Evolutionary conservation across 2,888 invertebrate species (phyloP).

Genomic region (Gasteruption jaculator): DNA sequence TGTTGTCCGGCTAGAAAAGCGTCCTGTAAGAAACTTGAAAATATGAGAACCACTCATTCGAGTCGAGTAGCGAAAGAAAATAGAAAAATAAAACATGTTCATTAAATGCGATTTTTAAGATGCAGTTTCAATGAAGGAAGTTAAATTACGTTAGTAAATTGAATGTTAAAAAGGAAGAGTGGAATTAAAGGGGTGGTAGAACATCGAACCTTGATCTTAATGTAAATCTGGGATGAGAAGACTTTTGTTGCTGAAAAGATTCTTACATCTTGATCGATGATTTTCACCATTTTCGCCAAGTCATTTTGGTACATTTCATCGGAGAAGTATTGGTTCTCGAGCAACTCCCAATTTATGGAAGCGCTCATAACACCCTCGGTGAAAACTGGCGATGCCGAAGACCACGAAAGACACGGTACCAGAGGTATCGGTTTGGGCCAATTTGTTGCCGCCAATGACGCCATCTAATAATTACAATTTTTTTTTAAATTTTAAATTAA

Average conservation of each 20-base stretch:
- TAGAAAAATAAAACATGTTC: too few relatives aligned
- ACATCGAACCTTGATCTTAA: too few relatives aligned
- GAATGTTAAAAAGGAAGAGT: too few relatives aligned
- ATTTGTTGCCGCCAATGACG: conserved; percentile 91
- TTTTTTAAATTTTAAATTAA: conserved; percentile 6
- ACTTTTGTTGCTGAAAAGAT: too few relatives aligned
- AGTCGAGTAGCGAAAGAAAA: too few relatives aligned
- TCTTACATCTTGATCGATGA: conserved; percentile 65
- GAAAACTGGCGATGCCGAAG: conserved; percentile 93
- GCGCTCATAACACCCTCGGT: conserved; percentile 94
- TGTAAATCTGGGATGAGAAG: too few relatives aligned
- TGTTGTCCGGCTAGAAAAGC: conserved; percentile 65
- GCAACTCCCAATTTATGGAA: conserved; percentile 88
- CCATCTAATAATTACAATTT: conserved; percentile 69
- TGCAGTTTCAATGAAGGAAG: too few relatives aligned
- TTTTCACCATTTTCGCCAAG: conserved; percentile 81
- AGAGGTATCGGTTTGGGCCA: conserved; percentile 92
- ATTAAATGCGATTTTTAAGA: too few relatives aligned
- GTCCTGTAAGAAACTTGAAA: conserved; percentile 39
- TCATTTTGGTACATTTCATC: conserved; percentile 77
- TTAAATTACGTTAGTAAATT: too few relatives aligned
- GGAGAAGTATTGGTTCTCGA: conserved; percentile 82
- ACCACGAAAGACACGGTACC: conserved; percentile 96
- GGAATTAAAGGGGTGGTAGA: too few relatives aligned
- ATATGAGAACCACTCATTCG: too few relatives aligned